phyloP scores from a whole-genome alignment of 2,888 invertebrate species.

The Heteromyza rotundicornis region DNA sequence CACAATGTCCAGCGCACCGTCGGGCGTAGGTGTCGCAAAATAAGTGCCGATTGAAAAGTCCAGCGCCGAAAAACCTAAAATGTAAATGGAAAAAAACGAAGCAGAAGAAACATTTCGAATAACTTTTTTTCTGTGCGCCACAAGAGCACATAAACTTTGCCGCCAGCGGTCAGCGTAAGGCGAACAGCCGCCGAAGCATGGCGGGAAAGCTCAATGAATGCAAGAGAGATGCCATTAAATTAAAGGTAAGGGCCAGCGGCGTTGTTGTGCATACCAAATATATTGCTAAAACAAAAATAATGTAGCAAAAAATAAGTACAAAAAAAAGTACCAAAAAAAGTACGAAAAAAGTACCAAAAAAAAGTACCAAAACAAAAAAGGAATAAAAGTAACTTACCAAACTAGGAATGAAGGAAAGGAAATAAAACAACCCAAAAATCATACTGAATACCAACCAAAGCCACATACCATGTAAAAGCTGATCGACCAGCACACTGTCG shows the following conservation, averaged over 20 bases:
- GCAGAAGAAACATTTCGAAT: too few relatives aligned
- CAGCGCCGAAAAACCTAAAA: not conserved
- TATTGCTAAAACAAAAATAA: not conserved
- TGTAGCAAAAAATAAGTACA: too few relatives aligned
- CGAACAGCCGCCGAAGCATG: not conserved
- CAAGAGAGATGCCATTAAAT: constrained; percentile 1
- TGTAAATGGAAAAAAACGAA: too few relatives aligned
- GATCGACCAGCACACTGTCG: not conserved
- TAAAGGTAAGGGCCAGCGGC: constrained; percentile 4
- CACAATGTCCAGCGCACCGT: not conserved
- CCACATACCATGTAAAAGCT: too few relatives aligned
- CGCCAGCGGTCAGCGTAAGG: constrained; percentile 1
- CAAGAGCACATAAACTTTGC: not conserved
- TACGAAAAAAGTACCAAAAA: too few relatives aligned
- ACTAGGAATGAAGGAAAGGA: not conserved
- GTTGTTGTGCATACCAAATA: constrained; percentile 3
- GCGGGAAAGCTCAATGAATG: not conserved
- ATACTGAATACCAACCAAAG: too few relatives aligned
- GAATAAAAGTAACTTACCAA: not conserved
- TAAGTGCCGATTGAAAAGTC: constrained; percentile 1
- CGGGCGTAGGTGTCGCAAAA: not conserved
- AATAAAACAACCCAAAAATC: too few relatives aligned
- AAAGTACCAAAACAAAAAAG: too few relatives aligned
- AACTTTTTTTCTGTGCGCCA: not conserved
- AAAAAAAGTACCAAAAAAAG: too few relatives aligned